phyloP scores from a whole-genome alignment of 2,888 invertebrate species.

The Ariolimax columbianus region DNA sequence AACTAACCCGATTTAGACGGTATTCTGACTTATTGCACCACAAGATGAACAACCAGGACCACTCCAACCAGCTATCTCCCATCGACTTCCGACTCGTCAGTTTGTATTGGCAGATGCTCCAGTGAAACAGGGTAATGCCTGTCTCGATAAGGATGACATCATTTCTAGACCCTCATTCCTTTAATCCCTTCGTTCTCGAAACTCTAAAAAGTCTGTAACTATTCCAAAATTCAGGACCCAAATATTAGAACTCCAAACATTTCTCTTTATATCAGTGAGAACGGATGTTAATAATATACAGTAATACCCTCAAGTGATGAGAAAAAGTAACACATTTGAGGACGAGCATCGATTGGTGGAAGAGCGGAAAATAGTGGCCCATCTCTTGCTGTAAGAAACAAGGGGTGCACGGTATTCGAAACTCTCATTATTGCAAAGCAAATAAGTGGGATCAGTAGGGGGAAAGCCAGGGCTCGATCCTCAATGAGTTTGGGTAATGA shows the following conservation, averaged over 20 bases:
- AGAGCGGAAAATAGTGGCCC: background rate
- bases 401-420: constrained; percentile 31
- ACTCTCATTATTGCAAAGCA: constrained; percentile 48
- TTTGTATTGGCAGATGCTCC: constrained; percentile 32
- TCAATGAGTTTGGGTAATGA: constrained; percentile 52
- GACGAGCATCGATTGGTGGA: background rate
- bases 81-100: constrained; percentile 38
- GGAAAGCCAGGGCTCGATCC: constrained; percentile 32
- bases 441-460: constrained; percentile 52
- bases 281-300: too few species aligned
- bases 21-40: too few species aligned
- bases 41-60: background rate
- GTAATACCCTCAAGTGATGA: too few species aligned
- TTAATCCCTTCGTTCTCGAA: background rate
- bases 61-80: constrained; percentile 26
- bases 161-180: constrained; percentile 27
- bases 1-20: background rate
- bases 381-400: background rate
- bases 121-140: constrained; percentile 6
- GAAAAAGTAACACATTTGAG: too few species aligned
- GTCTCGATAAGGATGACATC: constrained; percentile 20
- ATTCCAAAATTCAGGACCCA: background rate
- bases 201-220: background rate
- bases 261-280: too few species aligned
- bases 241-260: too few species aligned